A percentile compares a stretch with the other conserved stretches of the same genome.
These are phyloP conservation scores for Buceros bicornis DNA, from an alignment of 2,797 vertebrate species.

Conservation along the genomic window DNA sequence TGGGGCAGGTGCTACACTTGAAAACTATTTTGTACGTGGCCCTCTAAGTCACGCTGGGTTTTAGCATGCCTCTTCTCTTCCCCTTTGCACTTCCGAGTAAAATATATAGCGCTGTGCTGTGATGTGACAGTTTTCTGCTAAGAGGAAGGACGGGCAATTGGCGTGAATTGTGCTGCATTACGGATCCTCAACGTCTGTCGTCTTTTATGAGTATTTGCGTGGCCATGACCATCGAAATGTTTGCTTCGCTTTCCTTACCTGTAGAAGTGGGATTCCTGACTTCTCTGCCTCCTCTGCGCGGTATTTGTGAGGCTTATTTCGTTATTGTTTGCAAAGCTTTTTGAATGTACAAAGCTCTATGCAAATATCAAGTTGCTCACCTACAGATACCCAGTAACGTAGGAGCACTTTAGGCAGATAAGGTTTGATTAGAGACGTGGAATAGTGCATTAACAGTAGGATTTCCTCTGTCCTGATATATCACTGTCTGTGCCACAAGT, in stretches of 20 bases:
- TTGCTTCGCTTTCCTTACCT: background rate
- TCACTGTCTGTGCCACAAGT: background rate
- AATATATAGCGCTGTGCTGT: background rate
- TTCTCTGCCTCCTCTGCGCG: accelerated
- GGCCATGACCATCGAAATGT: background rate
- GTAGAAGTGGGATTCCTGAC: background rate
- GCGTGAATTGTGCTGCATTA: background rate
- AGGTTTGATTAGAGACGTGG: conserved; percentile 52
- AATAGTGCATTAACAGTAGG: background rate
- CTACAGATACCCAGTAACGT: background rate
- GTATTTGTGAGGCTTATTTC: conserved; percentile 16
- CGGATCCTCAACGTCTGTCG: background rate
- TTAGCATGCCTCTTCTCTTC: background rate
- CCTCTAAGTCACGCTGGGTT: background rate
- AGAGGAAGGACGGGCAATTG: background rate
- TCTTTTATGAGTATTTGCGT: background rate
- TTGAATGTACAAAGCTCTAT: conserved; percentile 17
- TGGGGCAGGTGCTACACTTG: background rate
- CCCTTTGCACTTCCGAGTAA: background rate
- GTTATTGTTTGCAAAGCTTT: conserved; percentile 27
- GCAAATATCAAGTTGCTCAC: conserved; percentile 45
- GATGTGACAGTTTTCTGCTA: background rate
- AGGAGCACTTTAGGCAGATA: conserved; percentile 8
- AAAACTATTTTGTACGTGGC: background rate
- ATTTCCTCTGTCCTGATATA: conserved; percentile 5